Percentiles rank a stretch among this genome's conserved stretches.
Conservation (phyloP, 2,888 invertebrate species). For the Volucella zonaria region DNA sequence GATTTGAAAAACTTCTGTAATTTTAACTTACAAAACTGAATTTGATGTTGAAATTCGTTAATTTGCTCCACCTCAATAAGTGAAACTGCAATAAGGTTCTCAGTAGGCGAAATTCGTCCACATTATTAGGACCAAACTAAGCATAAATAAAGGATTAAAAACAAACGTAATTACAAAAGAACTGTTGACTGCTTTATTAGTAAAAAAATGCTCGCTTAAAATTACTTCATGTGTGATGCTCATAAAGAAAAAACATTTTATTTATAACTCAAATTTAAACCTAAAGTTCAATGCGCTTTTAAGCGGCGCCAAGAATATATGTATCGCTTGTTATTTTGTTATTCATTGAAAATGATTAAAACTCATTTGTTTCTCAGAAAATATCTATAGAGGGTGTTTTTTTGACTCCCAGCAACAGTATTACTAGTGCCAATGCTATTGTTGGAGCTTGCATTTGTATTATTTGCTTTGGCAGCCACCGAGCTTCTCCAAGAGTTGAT, state of each 20-base stretch:
- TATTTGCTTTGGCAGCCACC: slow-evolving; percentile 78
- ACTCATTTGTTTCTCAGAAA: slow-evolving; percentile 87
- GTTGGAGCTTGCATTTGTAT: slow-evolving; percentile 36
- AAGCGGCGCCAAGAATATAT: neutral
- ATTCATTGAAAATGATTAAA: slow-evolving; percentile 6
- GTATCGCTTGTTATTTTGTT: slow-evolving; percentile 5
- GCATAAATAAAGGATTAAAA: neutral
- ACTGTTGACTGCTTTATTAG: slow-evolving; percentile 54
- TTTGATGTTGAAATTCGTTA: no score
- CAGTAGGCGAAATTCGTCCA: no score
- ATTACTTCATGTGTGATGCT: slow-evolving; percentile 34
- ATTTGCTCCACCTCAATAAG: no score
- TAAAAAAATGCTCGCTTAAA: slow-evolving; percentile 60
- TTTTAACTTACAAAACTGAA: no score
- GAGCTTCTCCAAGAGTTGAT: slow-evolving; percentile 86
- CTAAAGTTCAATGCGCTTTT: slow-evolving; percentile 12
- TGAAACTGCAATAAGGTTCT: no score
- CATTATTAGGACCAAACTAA: no score
- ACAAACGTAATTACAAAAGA: neutral
- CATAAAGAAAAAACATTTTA: slow-evolving; percentile 46
- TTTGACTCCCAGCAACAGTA: slow-evolving; percentile 76
- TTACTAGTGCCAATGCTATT: slow-evolving; percentile 42
- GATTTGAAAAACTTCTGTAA: no score
- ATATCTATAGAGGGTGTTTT: slow-evolving; percentile 87
- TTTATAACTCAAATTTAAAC: slow-evolving; percentile 37